Conservation (phyloP, 30 jellyfish, hydroid and myxozoan species). For the Chrysaora quinquecirrha region DNA sequence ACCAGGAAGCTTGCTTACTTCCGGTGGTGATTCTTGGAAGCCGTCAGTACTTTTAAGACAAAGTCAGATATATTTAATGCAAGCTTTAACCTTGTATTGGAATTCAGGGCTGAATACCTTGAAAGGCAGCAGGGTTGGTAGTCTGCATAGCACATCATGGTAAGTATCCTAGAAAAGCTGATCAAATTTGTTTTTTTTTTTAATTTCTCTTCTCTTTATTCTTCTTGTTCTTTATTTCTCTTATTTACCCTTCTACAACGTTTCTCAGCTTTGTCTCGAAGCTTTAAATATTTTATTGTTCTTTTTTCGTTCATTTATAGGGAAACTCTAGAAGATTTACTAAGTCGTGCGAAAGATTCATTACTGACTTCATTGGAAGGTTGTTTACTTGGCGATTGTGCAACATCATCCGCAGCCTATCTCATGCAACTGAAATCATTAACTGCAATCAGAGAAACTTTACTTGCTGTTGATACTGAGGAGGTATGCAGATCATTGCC, state of each 20-base stretch:
- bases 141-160: conserved; percentile 98
- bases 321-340: conserved; percentile 94
- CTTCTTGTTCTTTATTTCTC: conserved; percentile 16
- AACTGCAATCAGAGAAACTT: conserved; percentile 80
- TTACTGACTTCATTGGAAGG: conserved; percentile 59
- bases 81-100: conserved; percentile 97
- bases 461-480: conserved; percentile 68
- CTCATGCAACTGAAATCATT: conserved; percentile 87
- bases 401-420: conserved; percentile 66
- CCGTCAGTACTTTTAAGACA: conserved; percentile 79
- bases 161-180: too few species aligned
- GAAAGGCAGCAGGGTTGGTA: conserved; percentile 95
- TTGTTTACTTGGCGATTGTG: conserved; percentile 53
- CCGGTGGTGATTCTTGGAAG: conserved; percentile 62
- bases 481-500: too few species aligned
- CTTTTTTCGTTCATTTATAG: too few species aligned
- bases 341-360: conserved; percentile 64
- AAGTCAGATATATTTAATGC: conserved; percentile 85
- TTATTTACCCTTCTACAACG: too few species aligned
- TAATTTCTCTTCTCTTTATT: too few species aligned
- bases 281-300: too few species aligned
- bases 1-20: not conserved
- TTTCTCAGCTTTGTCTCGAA: too few species aligned
- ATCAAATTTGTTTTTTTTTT: too few species aligned
- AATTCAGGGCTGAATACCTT: conserved; percentile 94